Conservation (phyloP, 2,113 vertebrate species). For the Tringa solitaria region DNA sequence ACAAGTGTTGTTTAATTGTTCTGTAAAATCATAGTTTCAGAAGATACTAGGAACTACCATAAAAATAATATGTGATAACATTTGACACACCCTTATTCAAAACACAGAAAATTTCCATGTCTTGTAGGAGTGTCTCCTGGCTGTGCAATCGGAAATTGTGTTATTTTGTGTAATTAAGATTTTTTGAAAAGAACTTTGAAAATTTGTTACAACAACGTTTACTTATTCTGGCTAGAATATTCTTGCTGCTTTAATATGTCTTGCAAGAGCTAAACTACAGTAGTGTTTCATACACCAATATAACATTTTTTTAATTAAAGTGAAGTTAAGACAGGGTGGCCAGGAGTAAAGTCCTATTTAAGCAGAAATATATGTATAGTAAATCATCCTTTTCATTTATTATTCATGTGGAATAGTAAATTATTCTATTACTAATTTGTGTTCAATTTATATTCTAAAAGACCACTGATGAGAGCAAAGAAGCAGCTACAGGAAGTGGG, state of each 20-base stretch:
- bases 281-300: not conserved
- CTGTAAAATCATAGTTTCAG: not conserved
- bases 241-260: not conserved
- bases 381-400: conserved; percentile 48
- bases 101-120: not conserved
- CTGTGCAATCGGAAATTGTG: not conserved
- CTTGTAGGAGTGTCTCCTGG: not conserved
- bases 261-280: not conserved
- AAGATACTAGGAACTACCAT: not conserved
- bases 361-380: conserved; percentile 17
- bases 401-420: conserved; percentile 53
- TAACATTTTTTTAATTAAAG: conserved; percentile 39
- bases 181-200: not conserved
- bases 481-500: conserved; percentile 28
- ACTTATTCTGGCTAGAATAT: not conserved
- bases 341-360: conserved; percentile 2
- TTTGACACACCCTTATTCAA: not conserved
- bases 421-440: conserved; percentile 49
- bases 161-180: not conserved
- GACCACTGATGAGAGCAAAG: not conserved
- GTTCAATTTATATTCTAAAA: conserved; percentile 43
- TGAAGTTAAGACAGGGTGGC: not conserved
- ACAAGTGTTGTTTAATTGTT: not conserved
- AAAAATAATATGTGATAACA: not conserved
- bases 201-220: not conserved